Conservation (phyloP, 2,113 vertebrate species). For the Uropsilus gracilis region DNA sequence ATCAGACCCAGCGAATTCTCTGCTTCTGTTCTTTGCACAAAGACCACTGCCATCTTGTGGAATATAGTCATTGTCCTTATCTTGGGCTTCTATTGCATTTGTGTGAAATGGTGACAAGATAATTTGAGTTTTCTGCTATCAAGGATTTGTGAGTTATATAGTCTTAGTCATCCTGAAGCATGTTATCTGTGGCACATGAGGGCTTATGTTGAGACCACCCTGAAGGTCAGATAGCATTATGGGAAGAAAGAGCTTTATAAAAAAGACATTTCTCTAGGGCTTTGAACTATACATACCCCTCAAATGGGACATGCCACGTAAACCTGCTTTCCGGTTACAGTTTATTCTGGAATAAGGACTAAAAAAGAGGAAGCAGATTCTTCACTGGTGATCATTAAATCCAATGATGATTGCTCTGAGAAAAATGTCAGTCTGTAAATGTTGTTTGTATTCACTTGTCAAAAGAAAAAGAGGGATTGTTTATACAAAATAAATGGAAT, state of each 20-base stretch:
- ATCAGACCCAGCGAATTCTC: background rate
- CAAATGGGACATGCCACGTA: background rate
- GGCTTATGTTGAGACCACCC: background rate
- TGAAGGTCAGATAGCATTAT: constrained; percentile 55
- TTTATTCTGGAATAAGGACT: constrained; percentile 40
- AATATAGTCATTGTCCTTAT: background rate
- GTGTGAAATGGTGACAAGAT: constrained; percentile 66
- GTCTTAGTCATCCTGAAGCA: background rate
- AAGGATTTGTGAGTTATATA: constrained; percentile 20
- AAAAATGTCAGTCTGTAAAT: constrained; percentile 54
- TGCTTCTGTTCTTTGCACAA: constrained; percentile 43
- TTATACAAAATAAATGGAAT: constrained; percentile 53
- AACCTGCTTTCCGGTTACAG: constrained; percentile 40
- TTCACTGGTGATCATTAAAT: constrained; percentile 64
- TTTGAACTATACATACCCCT: constrained; percentile 32
- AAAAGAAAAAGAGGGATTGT: constrained; percentile 32
- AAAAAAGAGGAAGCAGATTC: background rate
- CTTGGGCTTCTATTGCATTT: constrained; percentile 31
- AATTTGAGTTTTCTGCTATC: constrained; percentile 63
- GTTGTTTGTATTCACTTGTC: constrained; percentile 59
- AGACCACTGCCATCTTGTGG: constrained; percentile 78
- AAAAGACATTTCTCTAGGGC: constrained; percentile 39
- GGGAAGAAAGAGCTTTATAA: constrained; percentile 46
- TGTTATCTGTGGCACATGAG: background rate
- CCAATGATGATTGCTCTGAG: constrained; percentile 43